A percentile compares a stretch with the other conserved stretches of the same genome.
Evolutionary conservation across 1,140 invertebrate species (phyloP).

Genomic region (Phocides pigmalion): DNA sequence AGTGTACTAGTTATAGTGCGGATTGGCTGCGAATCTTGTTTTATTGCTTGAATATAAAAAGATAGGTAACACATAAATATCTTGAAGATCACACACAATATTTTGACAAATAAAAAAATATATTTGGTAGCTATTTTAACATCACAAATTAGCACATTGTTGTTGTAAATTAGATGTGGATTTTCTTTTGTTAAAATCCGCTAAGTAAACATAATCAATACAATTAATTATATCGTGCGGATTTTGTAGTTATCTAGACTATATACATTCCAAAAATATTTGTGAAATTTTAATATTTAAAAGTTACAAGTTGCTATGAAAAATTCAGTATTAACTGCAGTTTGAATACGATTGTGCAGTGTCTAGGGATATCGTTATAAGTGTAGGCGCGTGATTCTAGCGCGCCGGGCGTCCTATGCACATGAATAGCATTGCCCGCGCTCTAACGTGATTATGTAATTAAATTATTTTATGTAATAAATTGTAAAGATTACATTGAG

Average conservation of each 20-base stretch:
- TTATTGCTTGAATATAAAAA: conserved; percentile 16
- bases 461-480: conserved; percentile 56
- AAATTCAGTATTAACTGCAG: conserved; percentile 54
- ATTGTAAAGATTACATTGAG: conserved; percentile 63
- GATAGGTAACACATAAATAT: conserved; percentile 12
- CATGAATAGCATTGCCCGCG: conserved; percentile 18
- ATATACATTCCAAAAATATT: conserved; percentile 27
- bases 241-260: conserved; percentile 27
- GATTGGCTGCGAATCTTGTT: conserved; percentile 11
- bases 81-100: conserved; percentile 44
- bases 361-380: conserved; percentile 47
- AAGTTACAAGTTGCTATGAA: conserved; percentile 15
- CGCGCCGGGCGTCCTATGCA: conserved; percentile 3
- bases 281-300: conserved; percentile 19
- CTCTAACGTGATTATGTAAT: conserved; percentile 44
- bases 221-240: conserved; percentile 24
- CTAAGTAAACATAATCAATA: conserved; percentile 19
- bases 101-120: conserved; percentile 17
- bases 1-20: conserved; percentile 21
- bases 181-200: conserved; percentile 16
- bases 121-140: conserved; percentile 9
- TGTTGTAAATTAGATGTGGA: conserved; percentile 19
- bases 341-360: conserved; percentile 44
- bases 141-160: conserved; percentile 22
- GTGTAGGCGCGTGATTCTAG: conserved; percentile 19